Percentiles rank a stretch among this genome's conserved stretches.
phyloP scores from a whole-genome alignment of 2,888 invertebrate species.

The Physocephala rufipes region DNA sequence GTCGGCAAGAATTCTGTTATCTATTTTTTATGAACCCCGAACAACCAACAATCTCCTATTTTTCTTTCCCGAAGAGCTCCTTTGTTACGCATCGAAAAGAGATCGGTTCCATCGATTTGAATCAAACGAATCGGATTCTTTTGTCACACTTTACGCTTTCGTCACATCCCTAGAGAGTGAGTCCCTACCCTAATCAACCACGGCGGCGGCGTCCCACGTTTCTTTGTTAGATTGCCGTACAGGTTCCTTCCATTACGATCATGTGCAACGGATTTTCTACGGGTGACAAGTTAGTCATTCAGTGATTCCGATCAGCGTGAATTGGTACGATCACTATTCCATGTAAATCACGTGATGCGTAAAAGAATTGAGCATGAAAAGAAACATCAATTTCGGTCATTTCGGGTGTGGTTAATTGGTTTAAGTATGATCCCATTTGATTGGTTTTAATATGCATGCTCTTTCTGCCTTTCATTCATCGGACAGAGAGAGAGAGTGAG shows the following conservation, averaged over 20 bases:
- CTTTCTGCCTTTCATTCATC: background rate
- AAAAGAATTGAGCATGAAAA: too few relatives aligned
- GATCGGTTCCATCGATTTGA: background rate
- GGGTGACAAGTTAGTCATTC: slow-evolving; percentile 16
- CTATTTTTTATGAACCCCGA: background rate
- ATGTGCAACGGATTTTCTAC: slow-evolving; percentile 7
- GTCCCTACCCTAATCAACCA: too few relatives aligned
- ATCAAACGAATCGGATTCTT: slow-evolving; percentile 9
- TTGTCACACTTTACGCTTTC: slow-evolving; percentile 14
- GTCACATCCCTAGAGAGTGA: background rate
- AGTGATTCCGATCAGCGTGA: background rate
- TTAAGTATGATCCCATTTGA: background rate
- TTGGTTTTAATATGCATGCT: background rate
- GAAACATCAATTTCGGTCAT: too few relatives aligned
- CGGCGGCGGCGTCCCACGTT: background rate
- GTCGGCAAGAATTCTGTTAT: slow-evolving; percentile 24
- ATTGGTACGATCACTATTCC: too few relatives aligned
- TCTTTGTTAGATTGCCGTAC: background rate
- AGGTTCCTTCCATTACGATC: background rate
- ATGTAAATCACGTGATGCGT: too few relatives aligned
- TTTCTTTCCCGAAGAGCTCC: background rate
- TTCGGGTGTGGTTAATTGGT: too few relatives aligned
- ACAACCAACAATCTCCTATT: background rate
- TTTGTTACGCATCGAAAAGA: slow-evolving; percentile 18
- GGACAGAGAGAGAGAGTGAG: background rate